Evolutionary conservation across 2,888 invertebrate species (phyloP), one percentile per base, ranked within the genome.

Genomic region (Mesorhabditis spiculigera): DNA sequence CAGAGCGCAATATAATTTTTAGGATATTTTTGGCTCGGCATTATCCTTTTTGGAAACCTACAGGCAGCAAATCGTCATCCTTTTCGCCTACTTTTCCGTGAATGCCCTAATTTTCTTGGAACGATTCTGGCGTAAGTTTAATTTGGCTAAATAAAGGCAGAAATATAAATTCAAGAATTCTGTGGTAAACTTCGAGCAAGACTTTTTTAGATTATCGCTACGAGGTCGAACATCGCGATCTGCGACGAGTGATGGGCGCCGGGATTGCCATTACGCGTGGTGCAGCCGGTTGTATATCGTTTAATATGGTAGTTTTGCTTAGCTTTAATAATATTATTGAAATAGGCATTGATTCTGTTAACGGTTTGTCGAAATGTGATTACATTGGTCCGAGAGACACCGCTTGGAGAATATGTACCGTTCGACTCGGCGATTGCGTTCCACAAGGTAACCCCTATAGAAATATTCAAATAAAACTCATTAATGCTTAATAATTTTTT

Each of bases 171-270:
- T 45, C 41, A 65, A 65, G 65, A 10, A 65, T 8, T 13, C 6
- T 66, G 8, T 64, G 6, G 10, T 8, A 67, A 67, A 41, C 13
- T 65, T 66, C 13, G 10, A n/a, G 62, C 13, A 66, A 66, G n/a
- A n/a, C 13, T 58, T 58, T 58, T 78, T 43, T 72, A 92, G 92
- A 94, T 88, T 95, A 95, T 86, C 93, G 94, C 0, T 95, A 95
- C 87, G 93, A 95, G 93, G 91, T 94, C 0, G 95, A 96, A 85
- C 95, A 95, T 87, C 91, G 94, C 43, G 95, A 96, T 87, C 88
- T 96, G 78, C 89, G 95, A 1, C 94, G 95, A 85, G 95, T 96
- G 63, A 95, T 96, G 95, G 95, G 95, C 2, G 93, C 94, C 3
- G 95, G 95, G 0, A 95, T 95, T 67, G 95, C 95, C 5, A 93